Evolutionary conservation across 2,797 vertebrate species (phyloP), one percentile per base, ranked within the genome.

Genomic region (Sciaenops ocellatus): DNA sequence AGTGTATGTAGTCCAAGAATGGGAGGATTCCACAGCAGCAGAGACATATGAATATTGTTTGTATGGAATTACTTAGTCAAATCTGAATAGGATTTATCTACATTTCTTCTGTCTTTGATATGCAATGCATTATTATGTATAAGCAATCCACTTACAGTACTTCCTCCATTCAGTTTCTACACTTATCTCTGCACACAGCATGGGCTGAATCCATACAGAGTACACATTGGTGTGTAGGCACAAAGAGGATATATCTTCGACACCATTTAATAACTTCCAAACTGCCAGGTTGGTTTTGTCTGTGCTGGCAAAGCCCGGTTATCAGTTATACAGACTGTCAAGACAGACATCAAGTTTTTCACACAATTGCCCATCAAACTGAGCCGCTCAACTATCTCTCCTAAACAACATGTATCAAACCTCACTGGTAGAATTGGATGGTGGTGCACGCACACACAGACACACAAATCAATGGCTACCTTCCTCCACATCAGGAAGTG

Each of bases 401-500:
- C 74, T 73, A 83, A 90, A 88, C 90, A 91, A 89, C 87, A 83
- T 85, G 80, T 82, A 83, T 92, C 88, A 87, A 78, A 83, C 70
- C 78, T 82, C 82, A 69, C 87, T 87, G 78, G 70, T 80, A 77
- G 89, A 90, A 90, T 86, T 76, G 90, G 69, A 73, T 22, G 26
- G 70, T 85, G 68, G 87, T 82, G 74, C 93, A 91, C 83, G 86
- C 88, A 91, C 30, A 84, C 76, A 66, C 62, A 51, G 73, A 77
- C 59, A 54, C 20, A 50, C 59, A 77, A 22, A 90, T 91, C 76
- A 80, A 92, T 89, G 89, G 80, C 84, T 85, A 69, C 85, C 83
- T 87, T 89, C 90, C 81, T 89, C 89, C 87, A 93, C 90, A 88
- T 82, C 81, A 91, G 87, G 90, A 92, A 84, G 85, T 75, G 68